Base-by-base conservation (phyloP, 2,113 vertebrate species). In the Arizona elegans region DNA sequence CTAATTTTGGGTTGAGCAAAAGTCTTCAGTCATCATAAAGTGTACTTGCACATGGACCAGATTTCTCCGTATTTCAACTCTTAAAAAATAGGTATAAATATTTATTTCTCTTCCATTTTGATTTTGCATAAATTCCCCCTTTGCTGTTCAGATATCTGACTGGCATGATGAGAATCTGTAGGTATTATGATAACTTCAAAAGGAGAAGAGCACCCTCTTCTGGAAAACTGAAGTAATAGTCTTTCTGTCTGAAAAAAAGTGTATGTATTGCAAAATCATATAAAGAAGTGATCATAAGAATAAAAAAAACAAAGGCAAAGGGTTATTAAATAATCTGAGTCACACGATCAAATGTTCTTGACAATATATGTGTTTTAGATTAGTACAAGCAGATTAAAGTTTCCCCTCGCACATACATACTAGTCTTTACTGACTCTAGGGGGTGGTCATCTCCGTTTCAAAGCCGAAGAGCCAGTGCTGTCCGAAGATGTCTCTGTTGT, bases 141-240 rank as follows among this genome's bases (percentile, higher is more conserved):
- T 88, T 12, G 11, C 29, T 23, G 17, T 88, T 81, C 29, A 10
- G 59, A 50, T 33, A 21, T 12, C 6, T 90, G 13, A 33, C 19
- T 47, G 70, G 62, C 47, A 54, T 38, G 23, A 8, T 50, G 3
- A 15, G 26, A 87, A 47, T 52, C 1, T 85, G 88, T 59, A 87
- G 56, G 12, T 19, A 85, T 7, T 26, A 23, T 53, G 5, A 50
- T 8, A 21, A 33, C n/a, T 90, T 47, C 55, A 86, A 50, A 62
- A 90, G 70, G 88, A 90, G 88, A 90, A 93, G 29, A 86, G 88
- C 75, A 86, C 75, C 92, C 88, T 93, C 92, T 90, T 26, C 92
- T 93, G 88, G 92, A 54, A 29, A 86, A 33, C 1, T 53, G 1
- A 62, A 56, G 13, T 17, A 62, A 62, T 7, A 17, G 29, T 54